Conservation (phyloP, 1,140 invertebrate species). For the Cyclina sinensis region DNA sequence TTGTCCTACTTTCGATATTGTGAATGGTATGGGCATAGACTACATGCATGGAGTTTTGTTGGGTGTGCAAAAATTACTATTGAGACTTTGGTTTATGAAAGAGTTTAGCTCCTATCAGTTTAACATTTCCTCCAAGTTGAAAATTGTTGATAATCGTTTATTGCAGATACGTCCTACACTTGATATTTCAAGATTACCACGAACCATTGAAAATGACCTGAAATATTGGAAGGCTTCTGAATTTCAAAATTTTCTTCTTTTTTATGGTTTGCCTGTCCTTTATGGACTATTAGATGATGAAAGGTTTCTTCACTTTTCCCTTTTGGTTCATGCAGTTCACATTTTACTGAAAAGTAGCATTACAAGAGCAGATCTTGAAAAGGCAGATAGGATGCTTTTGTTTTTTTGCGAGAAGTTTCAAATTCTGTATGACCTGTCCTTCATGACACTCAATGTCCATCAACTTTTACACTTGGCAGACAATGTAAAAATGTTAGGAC, state of each 20-base stretch:
- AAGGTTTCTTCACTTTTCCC: constrained; percentile 55
- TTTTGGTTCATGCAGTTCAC: constrained; percentile 60
- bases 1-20: constrained; percentile 60
- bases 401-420: constrained; percentile 51
- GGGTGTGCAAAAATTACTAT: constrained; percentile 63
- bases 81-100: constrained; percentile 64
- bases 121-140: not conserved
- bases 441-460: constrained; percentile 51
- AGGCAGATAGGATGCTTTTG: too few relatives aligned
- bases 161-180: constrained; percentile 45
- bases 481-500: constrained; percentile 62
- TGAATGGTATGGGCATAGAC: constrained; percentile 67
- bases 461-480: constrained; percentile 67
- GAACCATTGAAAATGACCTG: constrained; percentile 61
- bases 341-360: constrained; percentile 50
- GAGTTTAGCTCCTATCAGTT: not conserved
- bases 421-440: constrained; percentile 51
- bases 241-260: constrained; percentile 65
- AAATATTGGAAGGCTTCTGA: constrained; percentile 73
- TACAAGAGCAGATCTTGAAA: constrained; percentile 49
- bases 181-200: constrained; percentile 66
- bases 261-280: constrained; percentile 63
- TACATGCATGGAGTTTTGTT: constrained; percentile 73
- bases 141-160: constrained; percentile 46
- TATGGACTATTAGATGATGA: constrained; percentile 22